phyloP scores from a whole-genome alignment of 2,888 invertebrate genomes.

The Scaptomyza polygonia region DNA sequence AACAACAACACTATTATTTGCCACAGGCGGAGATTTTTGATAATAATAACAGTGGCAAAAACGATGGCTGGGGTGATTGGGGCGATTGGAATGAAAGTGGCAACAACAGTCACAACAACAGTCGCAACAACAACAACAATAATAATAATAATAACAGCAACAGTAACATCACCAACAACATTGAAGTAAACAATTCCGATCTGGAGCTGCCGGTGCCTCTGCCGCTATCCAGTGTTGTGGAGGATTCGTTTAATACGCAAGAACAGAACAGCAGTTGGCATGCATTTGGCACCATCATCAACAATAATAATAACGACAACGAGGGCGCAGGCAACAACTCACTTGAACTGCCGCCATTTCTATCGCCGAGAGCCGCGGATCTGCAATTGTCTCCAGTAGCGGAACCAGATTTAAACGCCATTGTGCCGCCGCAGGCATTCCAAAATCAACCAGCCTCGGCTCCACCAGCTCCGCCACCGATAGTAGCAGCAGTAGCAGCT shows the following conservation, averaged over 20 bases:
- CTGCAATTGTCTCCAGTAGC: constrained; percentile 19
- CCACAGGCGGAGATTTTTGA: constrained; percentile 52
- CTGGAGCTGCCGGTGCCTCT: constrained; percentile 1
- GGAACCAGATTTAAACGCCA: constrained; percentile 65
- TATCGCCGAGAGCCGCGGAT: constrained; percentile 32
- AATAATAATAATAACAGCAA: constrained; percentile 40
- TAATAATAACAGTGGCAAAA: constrained; percentile 65
- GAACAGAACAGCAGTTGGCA: constrained; percentile 80
- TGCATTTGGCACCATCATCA: constrained; percentile 44
- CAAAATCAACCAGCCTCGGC: constrained; percentile 56
- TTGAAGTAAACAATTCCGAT: constrained; percentile 34
- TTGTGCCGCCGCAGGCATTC: constrained; percentile 68
- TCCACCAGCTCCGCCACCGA: neutral
- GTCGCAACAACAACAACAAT: constrained; percentile 25
- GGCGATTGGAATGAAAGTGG: constrained; percentile 80
- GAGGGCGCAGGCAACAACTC: constrained; percentile 23
- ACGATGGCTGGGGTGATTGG: constrained; percentile 83
- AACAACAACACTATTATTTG: constrained; percentile 26
- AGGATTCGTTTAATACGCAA: constrained; percentile 86
- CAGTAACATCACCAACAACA: constrained; percentile 36
- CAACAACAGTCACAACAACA: constrained; percentile 42
- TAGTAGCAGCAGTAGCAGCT: constrained; percentile 1
- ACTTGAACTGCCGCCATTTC: constrained; percentile 46
- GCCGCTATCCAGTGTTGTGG: constrained; percentile 83
- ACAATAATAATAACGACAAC: constrained; percentile 12